Conservation (phyloP, 2,113 vertebrate species). For the Narcine bancroftii region DNA sequence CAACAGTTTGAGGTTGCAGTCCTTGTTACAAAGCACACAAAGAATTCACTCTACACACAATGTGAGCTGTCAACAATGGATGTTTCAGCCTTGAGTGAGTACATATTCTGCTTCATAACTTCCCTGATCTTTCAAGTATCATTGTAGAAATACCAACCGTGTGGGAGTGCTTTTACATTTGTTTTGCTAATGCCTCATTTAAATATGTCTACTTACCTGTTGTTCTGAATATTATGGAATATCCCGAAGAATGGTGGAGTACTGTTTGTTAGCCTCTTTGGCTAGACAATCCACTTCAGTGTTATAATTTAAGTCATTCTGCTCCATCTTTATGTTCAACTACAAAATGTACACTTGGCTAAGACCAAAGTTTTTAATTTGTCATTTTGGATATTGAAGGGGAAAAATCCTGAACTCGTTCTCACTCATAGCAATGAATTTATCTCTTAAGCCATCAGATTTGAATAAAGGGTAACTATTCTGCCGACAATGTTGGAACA, state of each 20-base stretch:
- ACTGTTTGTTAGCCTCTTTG: background rate
- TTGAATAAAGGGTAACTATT: background rate
- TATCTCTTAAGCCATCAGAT: background rate
- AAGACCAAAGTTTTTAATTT: background rate
- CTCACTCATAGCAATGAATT: no score
- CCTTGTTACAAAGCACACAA: background rate
- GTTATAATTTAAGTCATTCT: background rate
- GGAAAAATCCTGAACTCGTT: background rate
- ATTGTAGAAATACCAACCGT: background rate
- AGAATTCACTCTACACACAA: background rate
- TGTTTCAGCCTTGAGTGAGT: background rate
- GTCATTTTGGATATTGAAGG: background rate
- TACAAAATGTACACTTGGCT: background rate
- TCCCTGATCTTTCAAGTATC: background rate
- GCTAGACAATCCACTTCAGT: background rate
- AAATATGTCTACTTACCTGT: background rate
- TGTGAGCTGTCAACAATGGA: background rate
- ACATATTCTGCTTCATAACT: background rate
- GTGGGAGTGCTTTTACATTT: background rate
- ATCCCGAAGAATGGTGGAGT: background rate
- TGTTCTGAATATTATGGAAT: background rate
- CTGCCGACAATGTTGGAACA: slow-evolving; percentile 10
- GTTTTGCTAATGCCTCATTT: background rate
- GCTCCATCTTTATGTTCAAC: background rate
- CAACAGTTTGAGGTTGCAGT: background rate